These are phyloP conservation scores for Nebria brevicollis DNA, from an alignment of 2,888 invertebrate species.

Conservation along the genomic window DNA sequence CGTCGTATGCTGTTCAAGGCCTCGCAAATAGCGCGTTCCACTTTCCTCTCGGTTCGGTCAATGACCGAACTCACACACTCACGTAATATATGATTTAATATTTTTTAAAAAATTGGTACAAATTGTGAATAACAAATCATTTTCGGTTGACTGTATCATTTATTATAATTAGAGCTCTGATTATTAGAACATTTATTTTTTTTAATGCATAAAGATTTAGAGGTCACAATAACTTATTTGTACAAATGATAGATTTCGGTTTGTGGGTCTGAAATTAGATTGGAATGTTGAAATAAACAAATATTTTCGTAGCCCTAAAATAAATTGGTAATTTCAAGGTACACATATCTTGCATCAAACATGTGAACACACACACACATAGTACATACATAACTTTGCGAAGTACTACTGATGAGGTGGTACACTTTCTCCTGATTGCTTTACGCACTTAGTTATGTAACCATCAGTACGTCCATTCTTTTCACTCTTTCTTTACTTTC, in stretches of 20 bases:
- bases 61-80: conserved; percentile 25
- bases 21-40: conserved; percentile 51
- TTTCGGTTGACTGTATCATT: background rate
- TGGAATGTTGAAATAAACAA: too few relatives aligned
- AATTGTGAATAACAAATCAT: background rate
- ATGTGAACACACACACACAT: too few relatives aligned
- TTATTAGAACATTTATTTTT: background rate
- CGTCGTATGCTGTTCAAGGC: conserved; percentile 48
- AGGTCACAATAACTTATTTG: background rate
- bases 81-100: background rate
- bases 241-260: background rate
- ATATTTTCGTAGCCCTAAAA: too few relatives aligned
- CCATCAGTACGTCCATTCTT: background rate
- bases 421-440: background rate
- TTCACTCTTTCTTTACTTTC: background rate
- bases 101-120: background rate
- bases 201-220: background rate
- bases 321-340: too few relatives aligned
- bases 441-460: background rate
- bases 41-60: conserved; percentile 48
- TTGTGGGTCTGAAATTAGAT: too few relatives aligned
- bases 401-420: background rate
- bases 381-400: too few relatives aligned
- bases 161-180: background rate
- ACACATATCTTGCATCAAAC: too few relatives aligned